Base-by-base conservation (phyloP, 2,797 vertebrate species). In the Gila robusta region DNA sequence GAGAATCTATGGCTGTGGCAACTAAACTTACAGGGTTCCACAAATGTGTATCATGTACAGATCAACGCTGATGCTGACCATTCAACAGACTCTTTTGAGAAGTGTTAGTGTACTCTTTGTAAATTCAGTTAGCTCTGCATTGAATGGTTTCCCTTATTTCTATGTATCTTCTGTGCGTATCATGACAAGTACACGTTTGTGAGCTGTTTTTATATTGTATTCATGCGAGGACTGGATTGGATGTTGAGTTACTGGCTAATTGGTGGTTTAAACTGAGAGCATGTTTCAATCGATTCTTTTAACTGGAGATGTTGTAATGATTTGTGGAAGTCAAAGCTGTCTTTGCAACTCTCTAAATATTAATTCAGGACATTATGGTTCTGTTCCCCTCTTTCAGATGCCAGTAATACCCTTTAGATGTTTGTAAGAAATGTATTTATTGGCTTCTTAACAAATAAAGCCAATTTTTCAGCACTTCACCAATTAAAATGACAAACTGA, bases 71-170 rank as follows among this genome's bases (percentile, higher is more conserved):
- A 85, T 83, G 52, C 74, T 82, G 64, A 77, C 26, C 32, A 70
- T 81, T 83, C 21, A 56, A 82, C 21, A 86, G 62, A 87, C 81
- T 84, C 26, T 84, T 87, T 77, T 78, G 72, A 84, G 82, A 87
- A 86, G 54, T 79, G 76, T 89, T 79, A 62, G 71, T 89, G 88
- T 83, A 86, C 78, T 90, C 59, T 88, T 89, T 89, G 77, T 90
- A 80, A 77, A 81, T 90, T 88, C 66, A 44, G 66, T 85, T 87
- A 47, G 52, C 56, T 79, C 67, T 82, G 72, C 83, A 83, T 80
- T 78, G 84, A 84, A 79, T 41, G 82, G 49, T 81, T 78, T 72
- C 70, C 52, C 76, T 85, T 89, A 37, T 85, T 87, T 87, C 85
- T 90, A 77, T 83, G 54, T 90, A 80, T 59, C 79, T 76, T 89